Conservation (phyloP, 2,797 vertebrate species). For the Cynodonichthys magdalenae region DNA sequence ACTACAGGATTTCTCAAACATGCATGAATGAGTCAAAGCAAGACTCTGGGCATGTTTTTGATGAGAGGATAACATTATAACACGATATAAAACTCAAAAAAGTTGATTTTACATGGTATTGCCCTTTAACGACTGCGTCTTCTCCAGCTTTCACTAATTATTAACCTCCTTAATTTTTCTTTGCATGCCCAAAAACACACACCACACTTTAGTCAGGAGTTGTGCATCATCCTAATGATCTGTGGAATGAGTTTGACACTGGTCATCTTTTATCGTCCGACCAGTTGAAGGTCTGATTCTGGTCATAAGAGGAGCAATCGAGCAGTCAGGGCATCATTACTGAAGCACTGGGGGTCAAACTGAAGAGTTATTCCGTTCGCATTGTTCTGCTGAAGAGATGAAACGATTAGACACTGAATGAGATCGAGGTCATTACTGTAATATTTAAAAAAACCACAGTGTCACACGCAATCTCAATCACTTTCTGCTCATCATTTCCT, state of each 20-base stretch:
- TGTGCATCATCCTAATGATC: slow-evolving; percentile 39
- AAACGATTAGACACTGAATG: slow-evolving; percentile 6
- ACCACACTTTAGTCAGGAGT: slow-evolving; percentile 11
- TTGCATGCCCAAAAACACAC: slow-evolving; percentile 8
- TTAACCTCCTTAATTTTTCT: background rate
- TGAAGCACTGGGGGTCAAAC: slow-evolving; percentile 6
- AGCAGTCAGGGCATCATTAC: slow-evolving; percentile 15
- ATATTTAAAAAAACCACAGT: background rate
- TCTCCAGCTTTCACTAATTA: background rate
- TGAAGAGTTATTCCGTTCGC: background rate
- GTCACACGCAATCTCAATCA: background rate
- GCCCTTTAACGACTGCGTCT: too few species aligned
- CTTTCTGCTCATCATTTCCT: background rate
- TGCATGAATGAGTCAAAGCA: too few species aligned
- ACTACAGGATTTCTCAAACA: too few species aligned
- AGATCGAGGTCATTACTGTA: background rate
- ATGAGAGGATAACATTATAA: too few species aligned
- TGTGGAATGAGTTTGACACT: slow-evolving; percentile 29
- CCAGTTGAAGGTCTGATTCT: slow-evolving; percentile 29
- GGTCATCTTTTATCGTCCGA: slow-evolving; percentile 29
- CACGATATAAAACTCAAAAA: too few species aligned
- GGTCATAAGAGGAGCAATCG: slow-evolving; percentile 7
- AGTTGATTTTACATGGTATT: too few species aligned
- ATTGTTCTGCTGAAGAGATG: background rate
- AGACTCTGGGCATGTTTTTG: too few species aligned